Conservation (phyloP, 1,140 invertebrate genomes). For the Macrobrachium rosenbergii region DNA sequence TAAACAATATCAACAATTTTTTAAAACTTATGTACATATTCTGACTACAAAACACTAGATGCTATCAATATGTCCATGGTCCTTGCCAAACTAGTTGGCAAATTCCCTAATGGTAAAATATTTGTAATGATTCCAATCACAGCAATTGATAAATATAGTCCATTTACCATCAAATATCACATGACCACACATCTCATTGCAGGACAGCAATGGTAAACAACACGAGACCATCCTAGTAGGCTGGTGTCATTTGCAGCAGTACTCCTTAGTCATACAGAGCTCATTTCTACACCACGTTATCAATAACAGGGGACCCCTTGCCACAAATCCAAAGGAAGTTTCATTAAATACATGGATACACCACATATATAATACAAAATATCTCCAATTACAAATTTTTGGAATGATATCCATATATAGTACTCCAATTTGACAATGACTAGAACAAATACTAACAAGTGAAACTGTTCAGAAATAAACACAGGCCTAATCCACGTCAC, state of each 20-base stretch:
- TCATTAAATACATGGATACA: slow-evolving; percentile 58
- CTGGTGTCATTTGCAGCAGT: not conserved
- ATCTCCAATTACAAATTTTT: slow-evolving; percentile 62
- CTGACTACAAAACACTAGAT: slow-evolving; percentile 25
- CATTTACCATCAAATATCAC: slow-evolving; percentile 43
- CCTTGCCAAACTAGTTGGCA: not conserved
- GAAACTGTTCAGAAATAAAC: slow-evolving; percentile 60
- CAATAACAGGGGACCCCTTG: slow-evolving; percentile 50
- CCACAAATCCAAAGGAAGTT: slow-evolving; percentile 54
- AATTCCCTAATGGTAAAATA: slow-evolving; percentile 3
- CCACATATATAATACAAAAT: slow-evolving; percentile 56
- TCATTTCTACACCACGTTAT: slow-evolving; percentile 4
- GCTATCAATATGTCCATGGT: slow-evolving; percentile 25
- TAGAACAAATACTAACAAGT: slow-evolving; percentile 64
- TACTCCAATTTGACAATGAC: slow-evolving; percentile 62
- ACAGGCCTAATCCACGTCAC: slow-evolving; percentile 58
- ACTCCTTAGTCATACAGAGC: too few species aligned
- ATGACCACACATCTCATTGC: slow-evolving; percentile 34
- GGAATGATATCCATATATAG: slow-evolving; percentile 61
- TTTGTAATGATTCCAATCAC: slow-evolving; percentile 27
- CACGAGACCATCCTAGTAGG: not conserved
- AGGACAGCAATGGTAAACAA: not conserved
- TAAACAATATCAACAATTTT: slow-evolving; percentile 44
- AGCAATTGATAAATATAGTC: slow-evolving; percentile 28
- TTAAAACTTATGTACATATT: slow-evolving; percentile 45